Evolutionary conservation across 2,888 invertebrate genomes (phyloP).

Genomic region (Sphecodes monilicornis): DNA sequence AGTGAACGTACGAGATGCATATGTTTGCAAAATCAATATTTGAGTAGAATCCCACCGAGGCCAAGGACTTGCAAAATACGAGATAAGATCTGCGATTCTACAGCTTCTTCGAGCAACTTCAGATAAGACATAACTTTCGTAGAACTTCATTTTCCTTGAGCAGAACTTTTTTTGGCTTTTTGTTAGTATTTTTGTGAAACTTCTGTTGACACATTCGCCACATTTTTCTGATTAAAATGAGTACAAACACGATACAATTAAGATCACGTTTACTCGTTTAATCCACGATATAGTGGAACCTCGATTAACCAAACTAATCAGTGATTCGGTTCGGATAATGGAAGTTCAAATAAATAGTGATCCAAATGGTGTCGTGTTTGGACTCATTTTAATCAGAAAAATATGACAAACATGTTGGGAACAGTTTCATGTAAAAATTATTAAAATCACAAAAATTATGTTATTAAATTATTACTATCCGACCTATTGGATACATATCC

Average conservation of each 20-base stretch:
- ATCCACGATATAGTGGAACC: not conserved
- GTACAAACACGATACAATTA: not conserved
- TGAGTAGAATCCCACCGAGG: not conserved
- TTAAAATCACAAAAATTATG: not conserved
- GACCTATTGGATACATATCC: too few relatives aligned
- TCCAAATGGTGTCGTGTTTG: not conserved
- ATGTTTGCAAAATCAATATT: slow-evolving; percentile 12
- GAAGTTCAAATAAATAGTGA: not conserved
- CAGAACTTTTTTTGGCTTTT: not conserved
- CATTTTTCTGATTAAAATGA: not conserved
- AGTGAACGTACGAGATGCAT: not conserved
- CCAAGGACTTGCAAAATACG: not conserved
- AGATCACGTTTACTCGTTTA: too few relatives aligned
- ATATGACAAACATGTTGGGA: not conserved
- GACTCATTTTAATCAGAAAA: not conserved
- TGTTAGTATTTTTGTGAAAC: not conserved
- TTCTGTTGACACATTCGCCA: not conserved
- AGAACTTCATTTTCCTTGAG: not conserved
- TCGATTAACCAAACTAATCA: not conserved
- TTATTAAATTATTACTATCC: not conserved
- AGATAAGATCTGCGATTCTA: slow-evolving; percentile 2
- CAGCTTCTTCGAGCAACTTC: not conserved
- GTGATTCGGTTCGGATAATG: not conserved
- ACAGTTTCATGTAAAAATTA: not conserved
- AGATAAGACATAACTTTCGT: not conserved